Evolutionary conservation across 2,888 invertebrate species (phyloP).

Genomic region (Coelopa pilipes): DNA sequence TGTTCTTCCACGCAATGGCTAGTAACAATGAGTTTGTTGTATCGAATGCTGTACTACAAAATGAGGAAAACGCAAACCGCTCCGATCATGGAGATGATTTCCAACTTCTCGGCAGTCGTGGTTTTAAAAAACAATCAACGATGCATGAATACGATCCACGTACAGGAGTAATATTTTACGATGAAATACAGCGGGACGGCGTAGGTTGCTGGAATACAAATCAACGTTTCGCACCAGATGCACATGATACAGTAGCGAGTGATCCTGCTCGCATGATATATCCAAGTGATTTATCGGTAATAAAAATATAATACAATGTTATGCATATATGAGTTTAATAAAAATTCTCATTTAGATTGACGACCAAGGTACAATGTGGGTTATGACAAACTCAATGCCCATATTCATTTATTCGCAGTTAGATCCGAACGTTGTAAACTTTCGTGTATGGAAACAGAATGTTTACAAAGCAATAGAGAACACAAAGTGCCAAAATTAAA

Average conservation of each 20-base stretch:
- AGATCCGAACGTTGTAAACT: conserved; percentile 73
- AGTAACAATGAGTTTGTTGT: conserved; percentile 77
- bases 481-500: conserved; percentile 51
- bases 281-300: conserved; percentile 74
- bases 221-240: conserved; percentile 66
- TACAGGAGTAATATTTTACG: conserved; percentile 75
- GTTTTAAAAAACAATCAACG: conserved; percentile 74
- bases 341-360: conserved; percentile 67
- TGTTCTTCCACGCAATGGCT: conserved; percentile 83
- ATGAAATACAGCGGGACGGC: conserved; percentile 76
- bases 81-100: conserved; percentile 71
- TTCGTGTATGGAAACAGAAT: conserved; percentile 71
- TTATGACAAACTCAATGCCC: conserved; percentile 76
- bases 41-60: conserved; percentile 72
- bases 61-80: conserved; percentile 69
- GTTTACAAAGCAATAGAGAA: conserved; percentile 64
- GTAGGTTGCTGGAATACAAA: conserved; percentile 80
- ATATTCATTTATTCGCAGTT: conserved; percentile 74
- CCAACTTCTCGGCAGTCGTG: conserved; percentile 73
- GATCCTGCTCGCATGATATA: conserved; percentile 75
- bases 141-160: conserved; percentile 74
- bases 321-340: conserved; percentile 1
- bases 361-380: conserved; percentile 74
- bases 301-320: neutral
- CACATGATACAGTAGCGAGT: conserved; percentile 71